Conservation (phyloP, 2,113 vertebrate genomes). For the Pterocles burchelli region DNA sequence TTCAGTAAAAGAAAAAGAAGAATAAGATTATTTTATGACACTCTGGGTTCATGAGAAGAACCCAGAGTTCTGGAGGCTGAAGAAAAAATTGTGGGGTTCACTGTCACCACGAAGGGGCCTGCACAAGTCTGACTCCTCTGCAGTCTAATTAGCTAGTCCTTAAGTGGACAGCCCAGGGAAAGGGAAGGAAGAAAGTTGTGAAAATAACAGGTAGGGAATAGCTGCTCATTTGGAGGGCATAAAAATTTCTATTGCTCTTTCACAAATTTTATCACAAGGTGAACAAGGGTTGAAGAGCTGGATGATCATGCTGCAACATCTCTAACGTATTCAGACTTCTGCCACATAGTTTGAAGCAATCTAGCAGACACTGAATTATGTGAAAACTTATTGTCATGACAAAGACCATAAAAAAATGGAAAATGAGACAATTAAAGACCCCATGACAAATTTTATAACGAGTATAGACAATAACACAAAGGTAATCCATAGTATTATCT, state of each 20-base stretch:
- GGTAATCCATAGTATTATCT: conserved; percentile 53
- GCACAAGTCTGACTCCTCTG: background rate
- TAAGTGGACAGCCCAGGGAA: background rate
- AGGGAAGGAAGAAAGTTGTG: background rate
- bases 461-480: conserved; percentile 68
- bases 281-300: conserved; percentile 24
- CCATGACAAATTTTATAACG: conserved; percentile 54
- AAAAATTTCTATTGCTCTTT: background rate
- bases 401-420: conserved; percentile 62
- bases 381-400: conserved; percentile 62
- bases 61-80: background rate
- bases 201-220: background rate
- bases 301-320: background rate
- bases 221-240: background rate
- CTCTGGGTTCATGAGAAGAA: background rate
- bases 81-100: background rate
- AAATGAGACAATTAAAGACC: conserved; percentile 66
- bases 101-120: background rate
- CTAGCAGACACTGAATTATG: conserved; percentile 34
- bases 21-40: background rate
- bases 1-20: background rate
- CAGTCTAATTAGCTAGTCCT: background rate
- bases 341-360: background rate
- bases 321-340: background rate
- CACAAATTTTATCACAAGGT: background rate